Base-by-base conservation (phyloP, 2,888 invertebrate species). In the Encarsia formosa region DNA sequence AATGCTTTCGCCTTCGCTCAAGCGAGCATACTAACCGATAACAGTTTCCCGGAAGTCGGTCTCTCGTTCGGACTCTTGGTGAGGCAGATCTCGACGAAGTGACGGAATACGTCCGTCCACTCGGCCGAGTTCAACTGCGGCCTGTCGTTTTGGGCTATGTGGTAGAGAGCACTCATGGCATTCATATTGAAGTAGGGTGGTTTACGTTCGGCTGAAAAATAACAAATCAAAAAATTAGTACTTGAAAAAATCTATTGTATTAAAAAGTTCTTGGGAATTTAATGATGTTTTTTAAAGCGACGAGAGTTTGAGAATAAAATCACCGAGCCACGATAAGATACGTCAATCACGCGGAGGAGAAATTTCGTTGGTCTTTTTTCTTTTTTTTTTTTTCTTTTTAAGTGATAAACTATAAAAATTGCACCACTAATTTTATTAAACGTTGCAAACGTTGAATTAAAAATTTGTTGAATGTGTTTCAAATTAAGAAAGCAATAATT, bases 181-280 rank as follows among this genome's bases (percentile, higher is more conserved):
- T 99, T 99, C 97, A 99, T 97, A 76, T 98, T 98, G 79, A 99
- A 99, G 77, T 99, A 92, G 11, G 99, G 99, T 50, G 98, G 98
- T 76, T 98, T 98, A 55, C 97, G 82, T 77, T 99, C 99, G 57
- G 99, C 98, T 83, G 69, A 47, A 76, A 70, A 18, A n/a, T n/a
- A n/a, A 26, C 6, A 26, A 26, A 26, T n/a, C 6, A 26, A 26
- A 26, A 8, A 26, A 8, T 26, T 1, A 26, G 26, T 26, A 26
- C 26, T 26, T 8, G 26, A 26, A 8, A 26, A 11, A 26, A 26
- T 26, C 26, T 26, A n/a, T n/a, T n/a, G n/a, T n/a, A n/a, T n/a
- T n/a, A n/a, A n/a, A n/a, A n/a, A n/a, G n/a, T n/a, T n/a, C n/a
- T n/a, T n/a, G n/a, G n/a, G n/a, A n/a, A n/a, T n/a, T n/a, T n/a